A percentile compares a stretch with the other conserved stretches of the same genome.
Conservation (phyloP, 2,113 vertebrate genomes). For the Microcebus murinus region DNA sequence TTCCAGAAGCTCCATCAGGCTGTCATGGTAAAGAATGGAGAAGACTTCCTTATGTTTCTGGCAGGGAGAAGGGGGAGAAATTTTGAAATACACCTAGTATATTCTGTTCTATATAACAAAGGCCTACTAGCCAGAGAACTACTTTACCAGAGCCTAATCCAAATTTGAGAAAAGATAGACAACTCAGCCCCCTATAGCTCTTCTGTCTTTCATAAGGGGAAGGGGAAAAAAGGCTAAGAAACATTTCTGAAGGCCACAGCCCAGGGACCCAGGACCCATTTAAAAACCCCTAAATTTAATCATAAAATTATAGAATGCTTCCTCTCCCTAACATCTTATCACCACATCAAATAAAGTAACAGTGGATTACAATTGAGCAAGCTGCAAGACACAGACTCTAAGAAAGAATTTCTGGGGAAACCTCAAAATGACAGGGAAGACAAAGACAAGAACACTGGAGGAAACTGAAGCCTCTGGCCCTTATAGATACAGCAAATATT, state of each 20-base stretch:
- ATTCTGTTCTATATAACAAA: background rate
- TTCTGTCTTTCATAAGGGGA: background rate
- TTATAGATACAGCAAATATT: background rate
- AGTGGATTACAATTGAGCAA: background rate
- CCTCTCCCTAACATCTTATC: background rate
- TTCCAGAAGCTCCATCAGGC: background rate
- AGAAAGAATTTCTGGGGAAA: background rate
- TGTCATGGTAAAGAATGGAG: background rate
- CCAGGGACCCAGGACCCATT: background rate
- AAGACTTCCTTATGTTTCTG: background rate
- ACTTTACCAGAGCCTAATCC: background rate
- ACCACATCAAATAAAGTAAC: background rate
- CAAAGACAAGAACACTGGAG: background rate
- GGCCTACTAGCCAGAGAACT: background rate
- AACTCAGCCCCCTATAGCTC: background rate
- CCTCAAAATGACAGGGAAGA: background rate
- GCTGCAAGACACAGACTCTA: background rate
- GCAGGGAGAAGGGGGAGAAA: accelerated
- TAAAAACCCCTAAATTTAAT: background rate
- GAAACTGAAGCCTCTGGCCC: background rate
- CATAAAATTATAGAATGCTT: background rate
- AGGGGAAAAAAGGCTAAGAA: background rate
- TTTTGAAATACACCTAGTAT: background rate
- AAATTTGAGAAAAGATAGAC: background rate
- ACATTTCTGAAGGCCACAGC: background rate